phyloP scores from a whole-genome alignment of 2,113 vertebrate genomes.

The Rissa tridactyla region DNA sequence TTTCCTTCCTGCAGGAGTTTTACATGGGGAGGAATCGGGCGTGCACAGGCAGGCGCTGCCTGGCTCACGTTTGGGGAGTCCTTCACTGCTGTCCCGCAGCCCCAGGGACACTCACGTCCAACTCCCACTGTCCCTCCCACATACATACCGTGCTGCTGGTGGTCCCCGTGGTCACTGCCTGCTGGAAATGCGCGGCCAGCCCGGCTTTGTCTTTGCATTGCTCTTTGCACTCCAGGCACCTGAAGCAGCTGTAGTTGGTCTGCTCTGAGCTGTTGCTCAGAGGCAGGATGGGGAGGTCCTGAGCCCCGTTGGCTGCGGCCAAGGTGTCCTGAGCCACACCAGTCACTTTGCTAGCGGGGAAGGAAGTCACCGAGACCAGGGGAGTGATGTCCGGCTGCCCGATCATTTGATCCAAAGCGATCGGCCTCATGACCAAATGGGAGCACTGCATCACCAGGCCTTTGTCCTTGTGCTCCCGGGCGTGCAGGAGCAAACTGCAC shows the following conservation, averaged over 20 bases:
- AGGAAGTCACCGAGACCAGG: conserved; percentile 62
- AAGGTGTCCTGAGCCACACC: conserved; percentile 62
- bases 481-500: conserved; percentile 93
- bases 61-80: rapidly evolving
- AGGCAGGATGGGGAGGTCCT: conserved; percentile 77
- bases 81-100: rapidly evolving
- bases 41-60: neutral
- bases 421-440: conserved; percentile 91
- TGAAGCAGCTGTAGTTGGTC: conserved; percentile 75
- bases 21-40: rapidly evolving
- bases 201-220: conserved; percentile 86
- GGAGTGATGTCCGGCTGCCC: conserved; percentile 85
- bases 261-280: conserved; percentile 72
- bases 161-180: conserved; percentile 21
- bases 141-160: conserved; percentile 57
- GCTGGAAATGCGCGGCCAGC: conserved; percentile 88
- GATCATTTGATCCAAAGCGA: conserved; percentile 94
- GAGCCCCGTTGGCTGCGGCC: neutral
- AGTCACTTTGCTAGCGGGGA: conserved; percentile 29
- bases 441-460: conserved; percentile 98
- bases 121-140: neutral
- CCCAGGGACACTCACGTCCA: rapidly evolving
- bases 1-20: neutral
- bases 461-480: conserved; percentile 95
- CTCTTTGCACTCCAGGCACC: conserved; percentile 89